These are phyloP conservation scores for Tiaroga cobitis DNA, from an alignment of 2,797 vertebrate genomes.

Conservation along the genomic window DNA sequence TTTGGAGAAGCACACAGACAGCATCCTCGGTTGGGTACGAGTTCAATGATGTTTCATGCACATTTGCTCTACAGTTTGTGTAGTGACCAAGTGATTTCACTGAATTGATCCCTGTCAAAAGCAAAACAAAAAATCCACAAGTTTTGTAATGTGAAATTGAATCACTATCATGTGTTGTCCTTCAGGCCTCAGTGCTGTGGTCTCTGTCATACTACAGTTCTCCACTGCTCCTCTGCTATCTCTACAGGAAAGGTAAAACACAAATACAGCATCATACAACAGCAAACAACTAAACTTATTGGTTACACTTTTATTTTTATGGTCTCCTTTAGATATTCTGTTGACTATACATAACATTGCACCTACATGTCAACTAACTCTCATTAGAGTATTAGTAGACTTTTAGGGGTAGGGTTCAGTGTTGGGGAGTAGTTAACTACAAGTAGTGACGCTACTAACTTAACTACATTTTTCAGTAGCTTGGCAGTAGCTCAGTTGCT, in stretches of 20 bases:
- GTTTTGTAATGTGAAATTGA: slow-evolving; percentile 1
- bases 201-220: slow-evolving; percentile 92
- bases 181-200: slow-evolving; percentile 88
- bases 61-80: neutral
- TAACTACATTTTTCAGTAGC: too few relatives aligned
- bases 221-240: slow-evolving; percentile 87
- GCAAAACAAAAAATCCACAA: neutral
- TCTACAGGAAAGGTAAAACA: slow-evolving; percentile 91
- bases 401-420: neutral
- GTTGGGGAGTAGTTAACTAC: too few relatives aligned
- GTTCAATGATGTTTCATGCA: neutral
- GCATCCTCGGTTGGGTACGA: slow-evolving; percentile 87
- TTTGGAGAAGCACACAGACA: slow-evolving; percentile 88
- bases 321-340: neutral
- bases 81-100: neutral
- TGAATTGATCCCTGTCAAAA: neutral
- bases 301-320: neutral
- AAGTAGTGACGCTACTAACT: too few relatives aligned
- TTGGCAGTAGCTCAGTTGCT: too few relatives aligned
- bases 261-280: neutral
- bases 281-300: neutral
- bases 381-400: neutral
- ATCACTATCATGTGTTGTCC: slow-evolving; percentile 15
- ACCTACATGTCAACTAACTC: neutral
- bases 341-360: neutral